Conservation (phyloP, 2,113 vertebrate genomes). For the Sinocyclocheilus rhinocerous region DNA sequence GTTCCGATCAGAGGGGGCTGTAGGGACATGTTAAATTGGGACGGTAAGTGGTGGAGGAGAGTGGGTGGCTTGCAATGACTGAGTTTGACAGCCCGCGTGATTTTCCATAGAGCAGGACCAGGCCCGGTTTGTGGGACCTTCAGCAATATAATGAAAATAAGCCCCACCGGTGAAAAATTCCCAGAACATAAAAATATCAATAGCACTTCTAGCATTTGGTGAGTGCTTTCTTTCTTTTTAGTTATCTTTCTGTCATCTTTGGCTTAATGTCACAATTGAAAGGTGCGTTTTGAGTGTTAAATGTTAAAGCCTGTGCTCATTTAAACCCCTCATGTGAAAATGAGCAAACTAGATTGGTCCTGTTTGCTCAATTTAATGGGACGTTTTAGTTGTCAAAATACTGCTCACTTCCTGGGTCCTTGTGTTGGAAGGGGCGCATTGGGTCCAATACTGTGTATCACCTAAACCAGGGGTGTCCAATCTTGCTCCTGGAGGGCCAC, state of each 20-base stretch:
- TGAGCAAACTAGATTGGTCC: neutral
- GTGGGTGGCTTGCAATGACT: slow-evolving; percentile 56
- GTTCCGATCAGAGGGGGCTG: slow-evolving; percentile 51
- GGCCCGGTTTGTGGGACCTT: neutral
- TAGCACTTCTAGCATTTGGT: neutral
- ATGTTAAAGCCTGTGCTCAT: neutral
- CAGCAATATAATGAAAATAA: neutral
- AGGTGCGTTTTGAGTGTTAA: neutral
- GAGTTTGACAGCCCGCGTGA: slow-evolving; percentile 50
- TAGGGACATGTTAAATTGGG: slow-evolving; percentile 54
- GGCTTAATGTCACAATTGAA: neutral
- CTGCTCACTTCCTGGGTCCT: neutral
- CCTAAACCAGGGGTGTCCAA: neutral
- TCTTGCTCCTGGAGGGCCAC: neutral
- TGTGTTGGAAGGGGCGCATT: neutral
- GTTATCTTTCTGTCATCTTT: neutral
- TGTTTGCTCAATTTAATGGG: neutral
- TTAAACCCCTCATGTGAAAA: neutral
- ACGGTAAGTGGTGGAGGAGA: slow-evolving; percentile 55
- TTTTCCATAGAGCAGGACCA: slow-evolving; percentile 51
- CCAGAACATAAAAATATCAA: neutral
- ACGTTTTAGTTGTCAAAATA: neutral
- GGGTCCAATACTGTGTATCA: neutral
- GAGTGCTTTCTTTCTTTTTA: neutral
- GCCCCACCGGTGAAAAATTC: neutral